Evolutionary conservation across 2,113 vertebrate genomes (phyloP), one percentile per base, ranked within the genome.

Genomic region (Osmerus eperlanus): DNA sequence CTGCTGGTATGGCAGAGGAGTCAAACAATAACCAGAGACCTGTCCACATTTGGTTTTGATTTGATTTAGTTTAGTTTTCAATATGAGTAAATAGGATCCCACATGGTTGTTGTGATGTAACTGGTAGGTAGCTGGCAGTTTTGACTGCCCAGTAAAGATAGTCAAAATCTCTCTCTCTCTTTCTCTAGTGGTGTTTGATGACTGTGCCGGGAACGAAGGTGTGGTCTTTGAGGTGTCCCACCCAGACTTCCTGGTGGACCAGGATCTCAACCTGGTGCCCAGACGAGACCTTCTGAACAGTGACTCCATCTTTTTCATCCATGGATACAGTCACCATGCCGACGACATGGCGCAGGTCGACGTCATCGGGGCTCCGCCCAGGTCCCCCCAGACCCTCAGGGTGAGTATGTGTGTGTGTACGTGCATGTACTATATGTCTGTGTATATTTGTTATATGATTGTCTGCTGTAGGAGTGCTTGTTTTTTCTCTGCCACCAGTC

Each of bases 281-380:
- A 74, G 85, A 79, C 91, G 78, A 76, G 95, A 96, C 1, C 28
- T 95, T 12, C 83, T 77, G 2, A 85, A 87, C 7, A 90, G 78
- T 63, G 91, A 85, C 71, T 87, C 84, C 15, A 85, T 93, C 70
- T 79, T 98, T 66, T 93, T 94, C n/a, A 83, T 99, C 80, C 95
- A 93, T 0, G 96, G 93, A 0, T 65, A 88, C 66, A 94, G 92
- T 12, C 86, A 90, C 16, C 91, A 91, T 0, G 92, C 92, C 0
- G 95, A 97, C 63, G 96, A 99, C 70, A 89, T 90, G 87, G 95
- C 95, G 32, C 90, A 94, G 82, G 93, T 99, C 54, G 78, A 95
- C 62, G 87, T 98, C 21, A 72, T 83, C 1, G 92, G 89, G 54
- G 87, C 85, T 0, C 92, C 91, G 1, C 80, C 90, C 19, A 87